These are phyloP conservation scores for Sarcophaga peregrina DNA, from an alignment of 1,140 invertebrate species.

Conservation along the genomic window DNA sequence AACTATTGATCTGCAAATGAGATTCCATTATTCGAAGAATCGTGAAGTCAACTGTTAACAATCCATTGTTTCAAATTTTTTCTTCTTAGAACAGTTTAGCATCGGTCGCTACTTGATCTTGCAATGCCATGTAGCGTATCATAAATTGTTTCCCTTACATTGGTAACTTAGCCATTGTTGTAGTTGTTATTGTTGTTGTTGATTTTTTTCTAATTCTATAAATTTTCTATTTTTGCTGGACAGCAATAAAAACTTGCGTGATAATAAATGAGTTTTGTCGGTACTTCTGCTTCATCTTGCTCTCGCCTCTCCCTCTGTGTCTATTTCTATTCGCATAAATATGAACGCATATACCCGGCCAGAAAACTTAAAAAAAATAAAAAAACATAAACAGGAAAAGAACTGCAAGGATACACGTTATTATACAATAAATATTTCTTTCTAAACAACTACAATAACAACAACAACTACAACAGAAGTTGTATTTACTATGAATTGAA, in stretches of 20 bases:
- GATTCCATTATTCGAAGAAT: no score
- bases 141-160: neutral
- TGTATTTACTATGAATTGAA: neutral
- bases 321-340: neutral
- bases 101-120: no score
- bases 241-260: slow-evolving; percentile 11
- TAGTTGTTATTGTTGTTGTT: neutral
- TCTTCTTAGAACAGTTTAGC: no score
- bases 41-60: no score
- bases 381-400: no score
- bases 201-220: neutral
- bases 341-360: neutral
- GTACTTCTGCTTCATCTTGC: neutral
- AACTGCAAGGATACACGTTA: neutral
- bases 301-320: no score
- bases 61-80: no score
- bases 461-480: neutral
- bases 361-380: neutral
- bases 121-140: no score
- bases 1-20: no score
- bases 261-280: slow-evolving; percentile 8
- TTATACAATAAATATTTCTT: neutral
- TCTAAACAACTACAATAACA: neutral
- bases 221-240: neutral
- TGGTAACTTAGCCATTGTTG: neutral